Evolutionary conservation across 2,888 invertebrate species (phyloP).

Genomic region (Chloromyia formosa): DNA sequence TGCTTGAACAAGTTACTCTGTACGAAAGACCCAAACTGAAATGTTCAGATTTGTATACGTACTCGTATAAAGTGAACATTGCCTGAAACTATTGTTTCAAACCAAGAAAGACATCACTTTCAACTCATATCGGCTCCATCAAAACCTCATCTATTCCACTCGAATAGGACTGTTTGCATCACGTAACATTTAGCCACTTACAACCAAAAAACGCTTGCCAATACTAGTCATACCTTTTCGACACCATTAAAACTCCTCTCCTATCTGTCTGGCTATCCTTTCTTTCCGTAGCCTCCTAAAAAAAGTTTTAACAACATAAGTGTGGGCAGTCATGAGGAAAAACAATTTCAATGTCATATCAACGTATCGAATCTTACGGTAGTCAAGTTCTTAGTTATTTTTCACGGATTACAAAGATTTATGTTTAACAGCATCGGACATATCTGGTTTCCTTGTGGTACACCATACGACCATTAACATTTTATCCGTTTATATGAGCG

Average conservation of each 20-base stretch:
- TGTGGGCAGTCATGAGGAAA: conserved; percentile 50
- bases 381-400: conserved; percentile 46
- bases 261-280: too few species aligned
- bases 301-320: conserved; percentile 45
- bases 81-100: too few species aligned
- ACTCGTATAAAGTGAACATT: too few species aligned
- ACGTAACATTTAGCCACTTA: too few species aligned
- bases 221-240: not conserved
- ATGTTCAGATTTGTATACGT: too few species aligned
- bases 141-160: too few species aligned
- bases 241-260: conserved; percentile 14
- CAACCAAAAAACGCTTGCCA: too few species aligned
- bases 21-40: too few species aligned
- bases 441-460: conserved; percentile 45
- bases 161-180: too few species aligned
- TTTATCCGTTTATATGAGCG: conserved; percentile 6
- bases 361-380: conserved; percentile 47
- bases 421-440: conserved; percentile 48
- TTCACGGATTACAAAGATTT: conserved; percentile 47
- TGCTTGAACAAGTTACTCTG: too few species aligned
- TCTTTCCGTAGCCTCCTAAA: not conserved
- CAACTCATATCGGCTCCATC: too few species aligned
- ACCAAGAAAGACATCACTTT: too few species aligned
- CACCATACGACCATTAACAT: conserved; percentile 14
- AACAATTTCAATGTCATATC: conserved; percentile 50